Conservation (phyloP, 2,797 vertebrate genomes). For the Anguilla anguilla region DNA sequence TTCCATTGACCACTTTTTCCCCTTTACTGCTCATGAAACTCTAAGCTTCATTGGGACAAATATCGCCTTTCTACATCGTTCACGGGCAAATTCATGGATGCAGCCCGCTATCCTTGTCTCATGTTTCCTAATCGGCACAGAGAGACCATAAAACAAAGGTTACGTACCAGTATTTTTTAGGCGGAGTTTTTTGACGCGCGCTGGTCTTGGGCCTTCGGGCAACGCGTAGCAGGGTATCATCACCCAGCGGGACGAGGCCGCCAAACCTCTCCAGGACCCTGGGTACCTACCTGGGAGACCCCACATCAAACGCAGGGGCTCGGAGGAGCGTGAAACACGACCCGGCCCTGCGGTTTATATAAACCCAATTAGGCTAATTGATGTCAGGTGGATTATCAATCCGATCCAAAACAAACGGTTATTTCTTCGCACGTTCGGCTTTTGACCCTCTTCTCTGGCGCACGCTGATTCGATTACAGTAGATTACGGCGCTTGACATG, state of each 20-base stretch:
- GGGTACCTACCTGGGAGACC: constrained; percentile 31
- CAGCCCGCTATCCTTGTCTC: background rate
- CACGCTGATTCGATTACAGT: constrained; percentile 52
- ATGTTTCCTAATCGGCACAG: background rate
- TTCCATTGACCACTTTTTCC: background rate
- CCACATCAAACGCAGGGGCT: constrained; percentile 31
- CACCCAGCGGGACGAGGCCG: background rate
- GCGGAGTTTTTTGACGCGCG: background rate
- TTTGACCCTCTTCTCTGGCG: constrained; percentile 8
- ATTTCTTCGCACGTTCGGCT: constrained; percentile 45
- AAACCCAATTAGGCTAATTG: constrained; percentile 47
- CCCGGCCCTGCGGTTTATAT: constrained; percentile 37
- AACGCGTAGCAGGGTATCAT: background rate
- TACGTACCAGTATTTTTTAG: background rate
- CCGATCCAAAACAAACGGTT: constrained; percentile 46
- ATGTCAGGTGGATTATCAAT: constrained; percentile 51
- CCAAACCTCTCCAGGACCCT: background rate
- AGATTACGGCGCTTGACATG: constrained; percentile 49
- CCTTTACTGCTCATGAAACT: constrained; percentile 11
- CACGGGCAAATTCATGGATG: background rate
- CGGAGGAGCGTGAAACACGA: constrained; percentile 28
- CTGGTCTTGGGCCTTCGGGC: background rate
- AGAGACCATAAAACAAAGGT: background rate
- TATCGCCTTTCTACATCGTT: constrained; percentile 13
- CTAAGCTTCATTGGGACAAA: background rate